Conservation (phyloP, 1,140 invertebrate species). For the Brachionus asplanchnoidis region DNA sequence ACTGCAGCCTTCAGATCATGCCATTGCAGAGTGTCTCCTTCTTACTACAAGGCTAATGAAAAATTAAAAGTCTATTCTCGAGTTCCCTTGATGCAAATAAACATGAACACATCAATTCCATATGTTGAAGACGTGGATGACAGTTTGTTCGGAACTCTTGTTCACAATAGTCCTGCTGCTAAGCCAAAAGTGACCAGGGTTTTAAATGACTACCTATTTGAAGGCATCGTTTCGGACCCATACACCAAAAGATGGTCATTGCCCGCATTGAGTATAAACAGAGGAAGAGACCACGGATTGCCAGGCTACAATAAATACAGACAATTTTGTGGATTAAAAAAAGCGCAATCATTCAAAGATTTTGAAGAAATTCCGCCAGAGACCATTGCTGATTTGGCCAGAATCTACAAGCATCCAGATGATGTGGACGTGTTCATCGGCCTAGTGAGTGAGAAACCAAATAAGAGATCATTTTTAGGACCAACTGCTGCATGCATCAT, state of each 20-base stretch:
- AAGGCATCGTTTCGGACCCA: background rate
- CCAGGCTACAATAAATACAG: conserved; percentile 84
- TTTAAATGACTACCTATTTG: background rate
- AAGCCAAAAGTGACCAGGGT: background rate
- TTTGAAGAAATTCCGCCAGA: conserved; percentile 59
- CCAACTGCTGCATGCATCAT: conserved; percentile 79
- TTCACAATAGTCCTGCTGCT: background rate
- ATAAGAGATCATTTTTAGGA: conserved; percentile 78
- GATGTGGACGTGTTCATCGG: conserved; percentile 49
- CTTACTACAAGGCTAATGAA: background rate
- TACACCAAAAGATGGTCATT: background rate
- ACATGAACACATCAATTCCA: background rate
- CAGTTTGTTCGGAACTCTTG: background rate
- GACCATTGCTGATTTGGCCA: background rate
- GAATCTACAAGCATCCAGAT: conserved; percentile 42
- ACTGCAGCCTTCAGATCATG: conserved; percentile 30
- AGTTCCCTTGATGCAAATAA: background rate
- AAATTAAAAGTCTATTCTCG: background rate
- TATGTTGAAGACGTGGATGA: background rate
- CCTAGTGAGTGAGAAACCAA: conserved; percentile 75
- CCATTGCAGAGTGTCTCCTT: background rate
- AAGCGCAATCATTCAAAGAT: background rate
- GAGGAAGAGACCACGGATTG: conserved; percentile 86
- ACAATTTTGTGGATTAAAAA: conserved; percentile 67
- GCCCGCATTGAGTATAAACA: conserved; percentile 65